Evolutionary conservation across 2,888 invertebrate genomes (phyloP), one percentile per base, ranked within the genome.

Genomic region (Beris chalybata): DNA sequence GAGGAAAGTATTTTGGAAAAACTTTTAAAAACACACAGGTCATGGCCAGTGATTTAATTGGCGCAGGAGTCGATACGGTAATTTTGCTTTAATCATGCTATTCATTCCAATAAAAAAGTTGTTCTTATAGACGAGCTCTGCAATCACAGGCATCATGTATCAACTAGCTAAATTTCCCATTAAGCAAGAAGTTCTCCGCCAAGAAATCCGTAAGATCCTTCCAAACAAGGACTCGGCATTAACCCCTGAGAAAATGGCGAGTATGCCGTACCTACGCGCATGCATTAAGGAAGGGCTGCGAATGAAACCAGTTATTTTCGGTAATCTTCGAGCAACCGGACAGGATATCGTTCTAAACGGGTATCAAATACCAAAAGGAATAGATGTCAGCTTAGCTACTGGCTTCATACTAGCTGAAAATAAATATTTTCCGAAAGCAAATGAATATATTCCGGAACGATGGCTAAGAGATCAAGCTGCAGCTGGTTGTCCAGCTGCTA

Each of bases 21-120:
- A 72, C 76, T 90, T 9, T 75, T 89, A 30, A 83, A 83, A 53
- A 83, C 85, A 90, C 89, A 1, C 75, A 84, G 5, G 82, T 86
- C 68, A 89, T 89, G 88, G 86, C 86, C 1, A 84, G 86, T 73
- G 90, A 90, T 75, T 86, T 90, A 87, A 72, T 90, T 6, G 79
- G 86, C 67, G 89, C 87, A 50, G 90, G 90, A 65, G 85, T 90
- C 29, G 90, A 91, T 75, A 89, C 89, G 64, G 90, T 92, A 80
- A 81, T 78, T 52, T 38, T 30, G 11, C 54, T 5, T 30, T 12
- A n/a, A 15, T 29, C 12, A 29, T 48, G 13, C 13, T 52, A 52
- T 15, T 29, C 15, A 22, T 15, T 52, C 29, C 9, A 30, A 12
- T 13, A 3, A 57, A 57, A 32, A 9, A 56, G 5, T 31, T 57